Conservation (phyloP, 2,113 vertebrate genomes). For the Pycnonotus jocosus region DNA sequence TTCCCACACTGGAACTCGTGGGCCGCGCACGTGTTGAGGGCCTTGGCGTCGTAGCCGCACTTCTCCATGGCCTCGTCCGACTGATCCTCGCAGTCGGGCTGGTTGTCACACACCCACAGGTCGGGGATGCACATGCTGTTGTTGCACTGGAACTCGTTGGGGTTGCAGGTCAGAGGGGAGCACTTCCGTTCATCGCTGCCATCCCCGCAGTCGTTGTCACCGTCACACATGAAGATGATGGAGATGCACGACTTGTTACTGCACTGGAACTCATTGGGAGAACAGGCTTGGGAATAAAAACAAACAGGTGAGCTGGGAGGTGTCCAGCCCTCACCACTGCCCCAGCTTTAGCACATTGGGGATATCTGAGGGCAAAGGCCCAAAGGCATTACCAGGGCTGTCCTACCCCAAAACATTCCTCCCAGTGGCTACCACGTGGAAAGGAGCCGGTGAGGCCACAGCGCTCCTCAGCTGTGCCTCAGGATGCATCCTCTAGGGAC, state of each 20-base stretch:
- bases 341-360: not conserved
- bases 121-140: slow-evolving; percentile 87
- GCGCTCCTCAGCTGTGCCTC: not conserved
- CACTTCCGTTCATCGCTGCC: slow-evolving; percentile 90
- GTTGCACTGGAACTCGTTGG: slow-evolving; percentile 92
- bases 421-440: not conserved
- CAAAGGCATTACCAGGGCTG: not conserved
- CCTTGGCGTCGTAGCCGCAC: slow-evolving; percentile 78
- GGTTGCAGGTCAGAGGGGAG: slow-evolving; percentile 80
- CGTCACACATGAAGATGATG: slow-evolving; percentile 86
- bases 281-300: slow-evolving; percentile 76
- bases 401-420: not conserved
- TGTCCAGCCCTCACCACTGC: not conserved
- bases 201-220: slow-evolving; percentile 88
- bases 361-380: not conserved
- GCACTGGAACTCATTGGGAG: slow-evolving; percentile 89
- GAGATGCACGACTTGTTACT: slow-evolving; percentile 87
- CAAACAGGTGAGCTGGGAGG: slow-evolving; percentile 17
- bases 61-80: slow-evolving; percentile 86
- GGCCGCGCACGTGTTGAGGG: slow-evolving; percentile 74
- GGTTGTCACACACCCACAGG: slow-evolving; percentile 91
- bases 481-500: too few relatives aligned
- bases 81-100: slow-evolving; percentile 89
- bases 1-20: slow-evolving; percentile 89
- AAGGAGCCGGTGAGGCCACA: not conserved